Base-by-base conservation (phyloP, 2,888 invertebrate species). In the Drosophila diplacantha region DNA sequence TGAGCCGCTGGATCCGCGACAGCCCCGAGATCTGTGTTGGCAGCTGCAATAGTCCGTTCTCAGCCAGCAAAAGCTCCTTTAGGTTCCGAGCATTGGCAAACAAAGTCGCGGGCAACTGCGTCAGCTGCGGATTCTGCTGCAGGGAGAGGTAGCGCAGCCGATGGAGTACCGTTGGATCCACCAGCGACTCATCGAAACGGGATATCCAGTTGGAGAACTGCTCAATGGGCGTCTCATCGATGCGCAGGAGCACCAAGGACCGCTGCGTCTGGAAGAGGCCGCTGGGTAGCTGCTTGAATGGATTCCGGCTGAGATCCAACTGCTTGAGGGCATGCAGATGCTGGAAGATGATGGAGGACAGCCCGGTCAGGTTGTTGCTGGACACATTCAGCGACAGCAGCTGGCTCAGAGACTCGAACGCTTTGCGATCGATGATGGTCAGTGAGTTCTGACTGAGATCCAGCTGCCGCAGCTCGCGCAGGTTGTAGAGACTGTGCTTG, bases 401-500 rank as follows among this genome's bases (percentile, higher is more conserved):
- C 71, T 91, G 90, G 37, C 88, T 89, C 68, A 95, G 90, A 60
- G 92, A 91, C 82, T 92, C 92, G 86, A 96, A 95, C 57, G 92
- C 87, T 91, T 93, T 74, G 91, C 92, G 85, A 75, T 89, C 87
- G 73, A 95, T 89, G 73, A 88, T 89, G 51, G 90, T 89, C 82
- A 95, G 89, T 75, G 91, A 90, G 87, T 94, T 95, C 58, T 85
- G 77, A 7, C 88, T 85, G 31, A 88, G 87, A 87, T 94, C 92
- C 75, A 95, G 89, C 63, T 89, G 90, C 81, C 91, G 91, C 75
- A 96, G 90, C 81, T 93, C 91, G 47, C 89, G 90, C 67, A 96
- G 89, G 77, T 94, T 94, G 84, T 93, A 93, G 87, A 96, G 92
- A 79, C 94, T 91, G 84, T 93, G 92, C 52, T 82, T 84, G 61